Evolutionary conservation across 2,888 invertebrate genomes (phyloP), one percentile per base, ranked within the genome.

Genomic region (Cephus pygmeus): DNA sequence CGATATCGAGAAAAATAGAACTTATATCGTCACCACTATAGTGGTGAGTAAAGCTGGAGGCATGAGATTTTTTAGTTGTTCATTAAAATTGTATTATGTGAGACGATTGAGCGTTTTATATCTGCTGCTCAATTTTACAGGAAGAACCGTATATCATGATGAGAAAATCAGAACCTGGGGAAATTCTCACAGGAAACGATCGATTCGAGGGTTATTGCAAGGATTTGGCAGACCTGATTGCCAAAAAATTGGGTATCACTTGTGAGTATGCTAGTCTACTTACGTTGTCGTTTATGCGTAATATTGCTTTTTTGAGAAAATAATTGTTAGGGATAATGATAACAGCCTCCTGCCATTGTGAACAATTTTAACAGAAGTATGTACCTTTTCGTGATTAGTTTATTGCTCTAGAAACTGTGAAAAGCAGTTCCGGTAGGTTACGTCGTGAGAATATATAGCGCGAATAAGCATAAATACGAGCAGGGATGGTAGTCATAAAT

Each of bases 181-280:
- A 95, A 86, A 93, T 93, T 76, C 91, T 94, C 69, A 92, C 92
- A 73, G 96, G 96, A 77, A 97, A 97, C 88, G 96, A 97, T 82
- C 94, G 95, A 73, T 97, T 95, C 88, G 96, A 97, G 88, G 98
- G 99, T 76, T 98, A 97, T 91, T 98, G 97, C 92, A 97, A 98
- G 89, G 98, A 98, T 90, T 93, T 98, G 69, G 96, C 97, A 4
- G 96, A 97, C 87, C 93, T 96, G 81, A 94, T 98, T 81, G 93
- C 97, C 0, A 95, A 95, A 85, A 95, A 94, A 88, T 93, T 98
- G 81, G 96, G 95, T 79, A 97, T 98, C 84, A 96, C 96, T 91
- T 98, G 97, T 97, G 93, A 94, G 96, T 93, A 84, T 71, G 3
- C 68, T 31, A 23, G 31, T 30, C 36, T 12, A 35, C 2, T 33